Evolutionary conservation across 2,888 invertebrate genomes (phyloP), one percentile per base, ranked within the genome.

Genomic region (Orchesella flavescens): DNA sequence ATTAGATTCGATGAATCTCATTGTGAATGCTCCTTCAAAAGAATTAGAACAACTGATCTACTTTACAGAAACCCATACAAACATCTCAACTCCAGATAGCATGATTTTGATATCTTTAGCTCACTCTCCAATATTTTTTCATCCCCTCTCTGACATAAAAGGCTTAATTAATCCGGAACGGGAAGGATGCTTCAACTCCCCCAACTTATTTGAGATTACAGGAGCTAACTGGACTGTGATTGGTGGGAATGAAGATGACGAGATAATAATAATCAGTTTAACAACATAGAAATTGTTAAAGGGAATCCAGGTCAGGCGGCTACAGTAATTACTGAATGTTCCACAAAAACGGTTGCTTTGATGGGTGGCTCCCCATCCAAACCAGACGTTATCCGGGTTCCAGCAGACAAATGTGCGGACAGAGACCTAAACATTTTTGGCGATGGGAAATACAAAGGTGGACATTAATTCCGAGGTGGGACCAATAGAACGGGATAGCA

Each of bases 221-320:
- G 72, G 57, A 0, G 1, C 9, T 23, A 17, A 17, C 12, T 72
- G 72, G 72, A 10, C 10, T n/a, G 34, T 57, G 1, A 57, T 7
- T 2, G 72, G 72, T n/a, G 72, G 72, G 0, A 15, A 43, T 3
- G 43, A 57, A 43, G 24, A 19, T 10, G 72, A 72, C 34, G 24
- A 10, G 7, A 57, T 72, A 7, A 2, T 4, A 34, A 34, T 34
- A 34, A 34, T 2, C 2, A 2, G 7, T 34, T 34, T 7, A 34
- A 7, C 2, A 34, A 34, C 34, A 34, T 34, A 2, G 34, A 34
- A 34, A 34, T 4, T 7, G 34, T 34, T 4, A 7, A 34, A 4
- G 34, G 34, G 7, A 7, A 2, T 34, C 34, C 34, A 34, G 34
- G 34, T 4, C 2, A 34, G 2, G 3, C 34, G 2, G 2, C 7